A percentile compares a stretch with the other conserved stretches of the same genome.
phyloP scores from a whole-genome alignment of 2,888 invertebrate genomes.

The Axea sp. region DNA sequence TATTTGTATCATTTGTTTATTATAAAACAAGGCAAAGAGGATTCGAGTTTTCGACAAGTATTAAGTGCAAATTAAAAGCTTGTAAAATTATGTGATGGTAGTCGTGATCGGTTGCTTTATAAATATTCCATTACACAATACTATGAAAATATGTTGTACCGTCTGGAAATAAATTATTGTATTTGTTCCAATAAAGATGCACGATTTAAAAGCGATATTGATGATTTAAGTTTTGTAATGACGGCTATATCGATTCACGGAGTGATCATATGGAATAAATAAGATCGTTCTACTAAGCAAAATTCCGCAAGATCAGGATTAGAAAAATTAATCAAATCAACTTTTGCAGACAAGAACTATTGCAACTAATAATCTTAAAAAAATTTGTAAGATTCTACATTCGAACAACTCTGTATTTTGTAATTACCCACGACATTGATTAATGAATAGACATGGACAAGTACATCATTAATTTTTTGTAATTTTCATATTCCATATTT shows the following conservation, averaged over 20 bases:
- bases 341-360: conserved; percentile 24
- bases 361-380: no score
- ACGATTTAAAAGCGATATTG: conserved; percentile 38
- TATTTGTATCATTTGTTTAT: no score
- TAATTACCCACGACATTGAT: no score
- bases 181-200: conserved; percentile 20
- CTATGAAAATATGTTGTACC: no score
- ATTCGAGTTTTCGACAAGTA: conserved; percentile 4
- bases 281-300: conserved; percentile 12
- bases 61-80: conserved; percentile 27
- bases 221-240: conserved; percentile 26
- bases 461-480: no score
- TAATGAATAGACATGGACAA: no score
- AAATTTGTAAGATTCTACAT: no score
- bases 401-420: no score
- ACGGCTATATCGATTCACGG: conserved; percentile 17
- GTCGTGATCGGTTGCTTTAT: conserved; percentile 30
- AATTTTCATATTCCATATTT: no score
- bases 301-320: conserved; percentile 28
- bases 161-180: no score
- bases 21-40: no score
- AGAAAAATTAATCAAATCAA: conserved; percentile 42
- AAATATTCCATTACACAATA: conserved; percentile 29
- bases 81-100: conserved; percentile 2
- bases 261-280: conserved; percentile 12